Evolutionary conservation across 2,888 invertebrate genomes (phyloP).

Genomic region (Lathronympha strigana): DNA sequence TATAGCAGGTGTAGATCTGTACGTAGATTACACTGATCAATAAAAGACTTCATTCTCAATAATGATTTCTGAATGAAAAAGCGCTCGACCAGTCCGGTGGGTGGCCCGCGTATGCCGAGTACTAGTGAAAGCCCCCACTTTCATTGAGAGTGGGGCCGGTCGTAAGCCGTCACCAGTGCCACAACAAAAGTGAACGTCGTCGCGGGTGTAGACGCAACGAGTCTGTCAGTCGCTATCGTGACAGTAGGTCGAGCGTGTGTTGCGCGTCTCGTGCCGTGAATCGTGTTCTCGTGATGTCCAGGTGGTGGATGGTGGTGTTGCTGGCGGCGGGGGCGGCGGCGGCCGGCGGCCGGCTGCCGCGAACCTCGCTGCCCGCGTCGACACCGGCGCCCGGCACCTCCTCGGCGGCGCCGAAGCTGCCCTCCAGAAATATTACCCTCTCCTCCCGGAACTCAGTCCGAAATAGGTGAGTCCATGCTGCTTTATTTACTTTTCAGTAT

Average conservation of each 20-base stretch:
- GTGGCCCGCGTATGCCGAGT: constrained; percentile 38
- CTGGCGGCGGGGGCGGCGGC: constrained; percentile 69
- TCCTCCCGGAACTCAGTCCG: constrained; percentile 73
- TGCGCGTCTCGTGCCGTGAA: constrained; percentile 63
- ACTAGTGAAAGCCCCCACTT: constrained; percentile 79
- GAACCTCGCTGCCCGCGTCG: constrained; percentile 73
- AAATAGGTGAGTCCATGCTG: constrained; percentile 72
- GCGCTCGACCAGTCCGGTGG: constrained; percentile 23
- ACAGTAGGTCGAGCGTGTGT: constrained; percentile 68
- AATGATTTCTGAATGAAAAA: constrained; percentile 15
- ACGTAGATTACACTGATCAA: constrained; percentile 21
- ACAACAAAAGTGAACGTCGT: constrained; percentile 78
- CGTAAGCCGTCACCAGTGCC: constrained; percentile 54
- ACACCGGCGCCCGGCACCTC: constrained; percentile 85
- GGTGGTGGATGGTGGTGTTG: constrained; percentile 75
- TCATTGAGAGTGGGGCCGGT: constrained; percentile 75
- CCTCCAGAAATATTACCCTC: constrained; percentile 76
- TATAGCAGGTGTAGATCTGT: constrained; percentile 38
- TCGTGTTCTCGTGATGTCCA: constrained; percentile 66
- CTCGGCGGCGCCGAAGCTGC: constrained; percentile 81
- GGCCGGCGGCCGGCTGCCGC: constrained; percentile 74
- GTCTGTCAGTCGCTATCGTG: constrained; percentile 64
- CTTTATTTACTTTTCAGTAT: constrained; percentile 10
- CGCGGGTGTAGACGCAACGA: constrained; percentile 64
- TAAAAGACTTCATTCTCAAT: constrained; percentile 11